These are phyloP conservation scores for Coracopsis vasa DNA, from an alignment of 2,113 vertebrate genomes.

Conservation along the genomic window DNA sequence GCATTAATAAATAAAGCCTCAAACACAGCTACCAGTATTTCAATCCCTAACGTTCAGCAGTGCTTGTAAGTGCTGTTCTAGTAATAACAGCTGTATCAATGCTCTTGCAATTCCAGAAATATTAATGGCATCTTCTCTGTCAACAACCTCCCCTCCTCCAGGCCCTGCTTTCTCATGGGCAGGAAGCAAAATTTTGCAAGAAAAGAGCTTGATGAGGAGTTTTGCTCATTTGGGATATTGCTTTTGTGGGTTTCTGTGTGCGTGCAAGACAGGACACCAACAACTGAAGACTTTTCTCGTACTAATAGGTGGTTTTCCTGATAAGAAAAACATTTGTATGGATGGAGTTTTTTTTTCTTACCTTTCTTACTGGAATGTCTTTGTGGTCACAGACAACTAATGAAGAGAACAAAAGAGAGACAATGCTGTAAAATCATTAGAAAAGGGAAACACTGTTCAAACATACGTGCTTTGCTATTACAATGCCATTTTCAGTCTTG, in stretches of 20 bases:
- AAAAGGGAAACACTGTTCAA: constrained; percentile 39
- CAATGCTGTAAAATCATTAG: constrained; percentile 64
- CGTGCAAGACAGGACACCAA: neutral
- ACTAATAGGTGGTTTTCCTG: neutral
- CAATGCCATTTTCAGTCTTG: constrained; percentile 55
- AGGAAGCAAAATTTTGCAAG: constrained; percentile 20
- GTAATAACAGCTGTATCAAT: constrained; percentile 26
- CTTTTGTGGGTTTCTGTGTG: constrained; percentile 21
- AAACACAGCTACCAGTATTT: constrained; percentile 48
- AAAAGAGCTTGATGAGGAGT: neutral
- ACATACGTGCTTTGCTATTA: constrained; percentile 52
- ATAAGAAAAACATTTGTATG: constrained; percentile 1
- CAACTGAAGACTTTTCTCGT: neutral
- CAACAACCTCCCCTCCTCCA: constrained; percentile 41
- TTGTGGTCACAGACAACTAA: constrained; percentile 48
- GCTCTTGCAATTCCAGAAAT: constrained; percentile 31
- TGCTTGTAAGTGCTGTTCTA: constrained; percentile 53
- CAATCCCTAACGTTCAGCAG: constrained; percentile 33
- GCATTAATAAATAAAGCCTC: constrained; percentile 66
- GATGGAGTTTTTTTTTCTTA: neutral
- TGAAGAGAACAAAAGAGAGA: constrained; percentile 46
- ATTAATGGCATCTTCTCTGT: constrained; percentile 42
- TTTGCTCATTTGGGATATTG: neutral
- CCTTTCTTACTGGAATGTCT: constrained; percentile 50
- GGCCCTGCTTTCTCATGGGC: neutral